Base-by-base conservation (phyloP, 2,113 vertebrate genomes). In the Cavia aperea region DNA sequence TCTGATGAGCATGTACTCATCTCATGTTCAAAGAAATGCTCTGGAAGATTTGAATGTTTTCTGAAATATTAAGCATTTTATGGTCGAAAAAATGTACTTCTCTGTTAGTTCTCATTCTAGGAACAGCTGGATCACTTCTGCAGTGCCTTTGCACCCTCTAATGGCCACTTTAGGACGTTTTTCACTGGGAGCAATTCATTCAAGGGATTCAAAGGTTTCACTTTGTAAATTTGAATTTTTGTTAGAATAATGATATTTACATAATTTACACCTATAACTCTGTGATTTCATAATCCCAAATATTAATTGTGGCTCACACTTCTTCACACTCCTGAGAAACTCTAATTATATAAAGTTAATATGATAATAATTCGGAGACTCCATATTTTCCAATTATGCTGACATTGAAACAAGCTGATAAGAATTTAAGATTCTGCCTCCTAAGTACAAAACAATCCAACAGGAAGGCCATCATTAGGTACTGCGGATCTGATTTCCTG, bases 101-200 rank as follows among this genome's bases (percentile, higher is more conserved):
- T 85, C 81, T 60, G n/a, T 60, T 72, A 24, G 85, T 89, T 75
- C 46, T 82, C 43, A 39, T 88, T 18, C 19, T 26, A 88, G 84
- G 21, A 9, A 26, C 2, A 79, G 1, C 70, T 31, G 51, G 16
- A 46, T 93, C 12, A 2, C 60, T 96, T 95, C 56, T 93, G 33
- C 81, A 93, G 95, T 96, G 92, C 43, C 90, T 95, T 86, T 96
- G 86, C 75, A 85, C 95, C 96, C 97, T 96, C 97, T 97, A 92
- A 96, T 96, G 98, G 96, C 23, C 84, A 31, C 10, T 29, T 84
- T 0, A 18, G 3, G 39, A 92, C 89, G 90, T 96, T 82, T 66
- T 81, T 83, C 70, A 39, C 66, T 94, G 56, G n/a, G 93, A 92
- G 85, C 46, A 33, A 26, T 89, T 95, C 83, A 60, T 93, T 73